A percentile compares a stretch with the other conserved stretches of the same genome.
phyloP scores from a whole-genome alignment of 1,140 invertebrate genomes.

The Caenorhabditis brenneri region DNA sequence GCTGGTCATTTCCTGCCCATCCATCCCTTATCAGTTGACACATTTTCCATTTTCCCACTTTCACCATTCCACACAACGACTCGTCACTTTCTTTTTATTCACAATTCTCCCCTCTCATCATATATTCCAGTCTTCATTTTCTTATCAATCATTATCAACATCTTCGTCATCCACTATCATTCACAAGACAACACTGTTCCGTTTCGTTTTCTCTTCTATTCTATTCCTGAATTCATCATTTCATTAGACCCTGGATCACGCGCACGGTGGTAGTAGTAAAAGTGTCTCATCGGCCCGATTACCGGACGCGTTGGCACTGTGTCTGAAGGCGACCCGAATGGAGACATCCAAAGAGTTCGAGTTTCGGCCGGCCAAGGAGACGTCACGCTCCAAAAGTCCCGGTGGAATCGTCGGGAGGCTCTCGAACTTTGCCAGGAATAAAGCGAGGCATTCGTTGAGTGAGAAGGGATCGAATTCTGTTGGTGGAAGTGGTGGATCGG shows the following conservation, averaged over 20 bases:
- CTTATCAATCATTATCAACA: background rate
- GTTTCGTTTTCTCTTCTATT: background rate
- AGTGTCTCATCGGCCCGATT: constrained; percentile 44
- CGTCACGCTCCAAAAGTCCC: constrained; percentile 63
- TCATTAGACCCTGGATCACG: constrained; percentile 18
- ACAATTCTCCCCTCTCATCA: background rate
- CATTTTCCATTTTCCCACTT: constrained; percentile 31
- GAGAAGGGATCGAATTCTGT: constrained; percentile 59
- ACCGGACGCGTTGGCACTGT: constrained; percentile 49
- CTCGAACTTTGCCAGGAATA: constrained; percentile 66
- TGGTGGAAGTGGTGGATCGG: constrained; percentile 57
- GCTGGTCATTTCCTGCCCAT: constrained; percentile 21
- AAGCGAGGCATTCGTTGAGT: constrained; percentile 64
- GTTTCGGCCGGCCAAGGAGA: constrained; percentile 59
- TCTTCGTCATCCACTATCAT: background rate
- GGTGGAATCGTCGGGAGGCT: constrained; percentile 67
- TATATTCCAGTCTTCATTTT: background rate
- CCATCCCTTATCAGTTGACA: constrained; percentile 40
- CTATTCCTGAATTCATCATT: background rate
- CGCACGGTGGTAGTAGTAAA: constrained; percentile 6
- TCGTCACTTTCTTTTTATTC: background rate
- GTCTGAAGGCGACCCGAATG: constrained; percentile 47
- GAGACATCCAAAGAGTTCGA: constrained; percentile 53
- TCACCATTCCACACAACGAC: background rate
- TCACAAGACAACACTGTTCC: background rate